phyloP scores from a whole-genome alignment of 2,113 vertebrate species.

The Sorex araneus region DNA sequence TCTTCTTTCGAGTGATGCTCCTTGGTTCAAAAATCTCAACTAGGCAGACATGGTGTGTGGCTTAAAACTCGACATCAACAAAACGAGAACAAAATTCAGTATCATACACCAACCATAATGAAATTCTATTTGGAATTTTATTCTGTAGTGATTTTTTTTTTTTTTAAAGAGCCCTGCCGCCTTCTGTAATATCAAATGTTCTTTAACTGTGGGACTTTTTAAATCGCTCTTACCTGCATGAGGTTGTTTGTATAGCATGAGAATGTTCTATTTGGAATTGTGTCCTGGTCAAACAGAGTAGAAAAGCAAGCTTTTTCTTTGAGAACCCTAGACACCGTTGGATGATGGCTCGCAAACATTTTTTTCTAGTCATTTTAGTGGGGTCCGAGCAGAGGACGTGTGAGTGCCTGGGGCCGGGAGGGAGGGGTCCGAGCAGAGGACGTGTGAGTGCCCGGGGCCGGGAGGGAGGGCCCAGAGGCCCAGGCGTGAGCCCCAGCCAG shows the following conservation, averaged over 20 bases:
- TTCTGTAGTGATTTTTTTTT: slow-evolving; percentile 53
- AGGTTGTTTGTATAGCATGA: slow-evolving; percentile 80
- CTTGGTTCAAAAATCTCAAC: slow-evolving; percentile 74
- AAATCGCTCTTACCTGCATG: slow-evolving; percentile 75
- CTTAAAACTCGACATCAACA: slow-evolving; percentile 70
- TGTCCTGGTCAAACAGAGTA: slow-evolving; percentile 49
- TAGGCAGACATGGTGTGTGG: slow-evolving; percentile 70
- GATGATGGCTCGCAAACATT: slow-evolving; percentile 34
- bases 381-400: slow-evolving; percentile 27
- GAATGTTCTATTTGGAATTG: slow-evolving; percentile 72
- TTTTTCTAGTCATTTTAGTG: not conserved
- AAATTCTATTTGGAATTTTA: slow-evolving; percentile 72
- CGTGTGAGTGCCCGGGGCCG: not conserved
- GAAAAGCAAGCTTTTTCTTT: slow-evolving; percentile 61
- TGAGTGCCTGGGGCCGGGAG: not conserved
- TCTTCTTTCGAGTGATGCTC: slow-evolving; percentile 76
- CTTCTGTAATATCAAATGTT: slow-evolving; percentile 73
- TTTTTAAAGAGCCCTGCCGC: slow-evolving; percentile 50
- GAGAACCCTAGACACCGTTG: slow-evolving; percentile 44
- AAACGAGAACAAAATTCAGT: slow-evolving; percentile 66
- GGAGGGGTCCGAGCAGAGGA: slow-evolving; percentile 39
- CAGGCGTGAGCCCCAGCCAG: not conserved
- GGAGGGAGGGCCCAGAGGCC: not conserved
- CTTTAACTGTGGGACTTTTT: slow-evolving; percentile 60
- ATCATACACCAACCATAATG: slow-evolving; percentile 69